Base-by-base conservation (phyloP, 2,888 invertebrate species). In the Myopa tessellatipennis region DNA sequence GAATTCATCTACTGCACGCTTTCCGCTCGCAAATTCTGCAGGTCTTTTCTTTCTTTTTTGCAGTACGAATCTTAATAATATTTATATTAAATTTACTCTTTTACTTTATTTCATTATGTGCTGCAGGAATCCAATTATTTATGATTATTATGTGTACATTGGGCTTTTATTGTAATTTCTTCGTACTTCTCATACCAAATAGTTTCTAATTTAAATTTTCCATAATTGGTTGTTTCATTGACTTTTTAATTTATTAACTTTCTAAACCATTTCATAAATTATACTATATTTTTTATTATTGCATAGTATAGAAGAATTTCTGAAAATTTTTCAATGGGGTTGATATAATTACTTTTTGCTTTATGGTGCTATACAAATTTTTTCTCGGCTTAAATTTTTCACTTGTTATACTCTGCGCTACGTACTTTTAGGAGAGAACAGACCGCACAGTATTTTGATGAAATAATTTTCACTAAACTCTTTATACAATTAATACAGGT, bases 381-480 rank as follows among this genome's bases (percentile, higher is more conserved):
- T 75, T 75, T 63, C 36, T 50, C 50, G 7, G 63, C 45, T 74
- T 14, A 65, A 36, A 4, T 65, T 52, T 34, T 26, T 60, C 36
- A 16, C 55, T 55, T 26, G 61, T 40, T 26, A 10, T 67, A 8
- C 40, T 67, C 40, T 69, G 36, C n/a, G 40, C 50, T 45, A 68
- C n/a, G 45, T 69, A 38, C 40, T 69, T 45, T 26, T 45, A 10
- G 36, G 10, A 38, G 5, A 67, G 8, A 18, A n/a, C 50, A 40
- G 70, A 69, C 67, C 74, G 73, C 75, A 71, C 52, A 63, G 77
- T 78, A 78, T 78, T 73, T 67, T 77, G 75, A 73, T 70, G 79
- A 72, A 74, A 78, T 77, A 85, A 80, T 83, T 85, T 85, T 82
- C 83, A 83, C 84, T 84, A 82, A 79, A 80, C 82, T 82, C 82